Base-by-base conservation (phyloP, 1,140 invertebrate genomes). In the Drosophila baimaii region DNA sequence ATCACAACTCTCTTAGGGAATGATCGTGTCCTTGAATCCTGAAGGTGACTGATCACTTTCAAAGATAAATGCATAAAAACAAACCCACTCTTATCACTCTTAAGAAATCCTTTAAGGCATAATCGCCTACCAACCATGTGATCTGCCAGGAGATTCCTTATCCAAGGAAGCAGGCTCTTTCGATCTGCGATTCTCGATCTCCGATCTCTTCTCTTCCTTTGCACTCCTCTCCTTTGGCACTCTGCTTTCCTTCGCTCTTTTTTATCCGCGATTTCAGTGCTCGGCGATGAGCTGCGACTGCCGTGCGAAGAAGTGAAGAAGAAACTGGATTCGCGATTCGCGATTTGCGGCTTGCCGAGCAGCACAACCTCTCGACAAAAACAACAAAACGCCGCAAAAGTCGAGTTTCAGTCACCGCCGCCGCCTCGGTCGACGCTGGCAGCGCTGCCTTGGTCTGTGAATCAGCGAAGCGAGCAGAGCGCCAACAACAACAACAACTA, bases 351-450 rank as follows among this genome's bases (percentile, higher is more conserved):
- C 68, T 79, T 75, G 77, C 84, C 72, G 83, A 77, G 84, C 79
- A 77, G 83, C 83, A 73, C 83, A 73, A 88, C 68, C 82, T 69
- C 74, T 88, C 82, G 82, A 68, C 83, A 86, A 76, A 86, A 81
- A 69, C 82, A 85, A 79, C 83, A 88, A 76, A 82, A 49, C 76
- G 76, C 65, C 81, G 55, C 72, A 75, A 85, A 84, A 84, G 81
- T 83, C 81, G 81, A 83, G 81, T 79, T 83, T 80, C 65, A 55
- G 81, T 55, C 71, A 46, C 9, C 19, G 46, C 19, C 35, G 74
- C 37, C 37, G 23, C 35, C 73, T 39, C 31, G 31, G 31, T 19
- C 19, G 31, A 1, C 51, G 51, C 25, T 19, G 51, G 43, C 64
- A 12, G 35, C 29, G 66, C 64, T 15, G 62, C 66, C 66, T 59